phyloP scores from a whole-genome alignment of 1,140 invertebrate genomes.

The Leptestheria dahalacensis region DNA sequence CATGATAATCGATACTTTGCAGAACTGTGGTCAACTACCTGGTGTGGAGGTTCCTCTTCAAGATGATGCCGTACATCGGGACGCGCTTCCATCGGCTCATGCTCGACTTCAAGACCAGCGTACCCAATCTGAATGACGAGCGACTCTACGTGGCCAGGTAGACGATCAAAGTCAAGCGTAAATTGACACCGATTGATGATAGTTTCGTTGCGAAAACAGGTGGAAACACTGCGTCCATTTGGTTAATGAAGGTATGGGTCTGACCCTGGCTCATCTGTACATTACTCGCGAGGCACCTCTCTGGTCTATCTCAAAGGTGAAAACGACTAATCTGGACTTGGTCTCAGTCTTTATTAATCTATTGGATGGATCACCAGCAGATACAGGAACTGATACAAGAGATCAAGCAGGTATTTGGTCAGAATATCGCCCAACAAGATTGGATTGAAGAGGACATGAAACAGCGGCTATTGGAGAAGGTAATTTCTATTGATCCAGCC shows the following conservation, averaged over 20 bases:
- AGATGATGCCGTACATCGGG: constrained; percentile 35
- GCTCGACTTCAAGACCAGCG: constrained; percentile 28
- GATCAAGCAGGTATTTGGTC: constrained; percentile 36
- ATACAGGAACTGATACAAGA: constrained; percentile 37
- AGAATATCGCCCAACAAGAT: constrained; percentile 32
- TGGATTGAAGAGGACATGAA: constrained; percentile 40
- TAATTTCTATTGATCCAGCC: constrained; percentile 22
- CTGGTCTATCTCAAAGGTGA: constrained; percentile 31
- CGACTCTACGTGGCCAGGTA: constrained; percentile 25
- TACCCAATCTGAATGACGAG: constrained; percentile 27
- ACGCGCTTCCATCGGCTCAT: constrained; percentile 32
- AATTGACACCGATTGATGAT: constrained; percentile 17
- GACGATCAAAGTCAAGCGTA: constrained; percentile 21
- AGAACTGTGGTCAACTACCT: constrained; percentile 37
- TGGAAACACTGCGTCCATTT: constrained; percentile 40
- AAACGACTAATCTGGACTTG: constrained; percentile 7
- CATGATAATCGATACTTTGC: background rate
- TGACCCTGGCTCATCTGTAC: constrained; percentile 37
- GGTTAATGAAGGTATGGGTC: constrained; percentile 39
- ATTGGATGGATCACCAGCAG: constrained; percentile 21
- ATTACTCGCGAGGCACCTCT: constrained; percentile 34
- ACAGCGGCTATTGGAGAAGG: constrained; percentile 36
- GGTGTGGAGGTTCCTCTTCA: constrained; percentile 38
- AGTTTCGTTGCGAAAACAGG: constrained; percentile 22
- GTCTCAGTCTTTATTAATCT: constrained; percentile 13